phyloP scores from a whole-genome alignment of 2,888 invertebrate species.

The Ophion slaviceki region DNA sequence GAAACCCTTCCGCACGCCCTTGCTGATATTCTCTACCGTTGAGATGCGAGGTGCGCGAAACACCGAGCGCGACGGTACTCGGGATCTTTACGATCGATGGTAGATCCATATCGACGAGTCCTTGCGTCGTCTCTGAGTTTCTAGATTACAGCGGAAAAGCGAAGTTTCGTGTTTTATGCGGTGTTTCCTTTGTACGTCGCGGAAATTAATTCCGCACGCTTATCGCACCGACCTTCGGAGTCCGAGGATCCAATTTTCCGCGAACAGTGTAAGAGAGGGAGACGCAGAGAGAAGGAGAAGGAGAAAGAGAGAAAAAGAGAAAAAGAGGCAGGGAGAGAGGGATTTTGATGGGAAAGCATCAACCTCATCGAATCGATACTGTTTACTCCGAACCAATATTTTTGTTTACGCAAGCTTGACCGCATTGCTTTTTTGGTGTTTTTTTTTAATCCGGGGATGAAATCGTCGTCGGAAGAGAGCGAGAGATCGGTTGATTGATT shows the following conservation, averaged over 20 bases:
- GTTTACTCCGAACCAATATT: constrained; percentile 7
- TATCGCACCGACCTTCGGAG: not conserved
- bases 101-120: constrained; percentile 45
- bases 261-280: not conserved
- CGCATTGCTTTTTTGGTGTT: constrained; percentile 23
- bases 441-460: constrained; percentile 41
- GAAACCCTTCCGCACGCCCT: constrained; percentile 48
- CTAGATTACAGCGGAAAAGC: constrained; percentile 17
- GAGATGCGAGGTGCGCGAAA: constrained; percentile 12
- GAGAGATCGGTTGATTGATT: not conserved
- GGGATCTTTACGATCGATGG: constrained; percentile 58
- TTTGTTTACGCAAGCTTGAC: constrained; percentile 57
- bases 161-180: constrained; percentile 19
- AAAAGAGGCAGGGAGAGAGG: not conserved
- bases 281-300: not conserved
- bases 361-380: constrained; percentile 19
- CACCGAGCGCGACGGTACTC: constrained; percentile 22
- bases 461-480: constrained; percentile 53
- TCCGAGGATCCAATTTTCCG: not conserved
- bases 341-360: not conserved
- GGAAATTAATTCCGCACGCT: constrained; percentile 41
- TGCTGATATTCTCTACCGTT: constrained; percentile 38
- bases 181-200: constrained; percentile 9
- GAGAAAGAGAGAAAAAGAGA: not conserved
- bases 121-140: constrained; percentile 12